A percentile compares a stretch with the other conserved stretches of the same genome.
Conservation (phyloP, 2,888 invertebrate species). For the Campaea margaritaria region DNA sequence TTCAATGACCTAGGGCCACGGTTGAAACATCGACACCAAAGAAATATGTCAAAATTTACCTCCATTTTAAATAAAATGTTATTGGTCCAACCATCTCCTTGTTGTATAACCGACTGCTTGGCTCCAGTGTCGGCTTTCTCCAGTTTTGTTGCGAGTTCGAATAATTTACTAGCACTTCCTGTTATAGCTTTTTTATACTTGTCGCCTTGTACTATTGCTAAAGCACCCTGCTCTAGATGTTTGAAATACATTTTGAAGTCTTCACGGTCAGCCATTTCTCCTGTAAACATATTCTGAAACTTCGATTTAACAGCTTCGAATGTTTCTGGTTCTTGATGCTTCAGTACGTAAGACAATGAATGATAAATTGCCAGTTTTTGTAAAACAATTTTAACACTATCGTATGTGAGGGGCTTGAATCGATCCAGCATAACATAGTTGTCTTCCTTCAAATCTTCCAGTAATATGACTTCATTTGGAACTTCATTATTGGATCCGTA, state of each 20-base stretch:
- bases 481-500: conserved; percentile 27
- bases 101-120: conserved; percentile 46
- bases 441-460: conserved; percentile 56
- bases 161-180: conserved; percentile 33
- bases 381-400: conserved; percentile 50
- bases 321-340: conserved; percentile 49
- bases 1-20: too few relatives aligned
- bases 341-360: conserved; percentile 59
- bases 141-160: conserved; percentile 26
- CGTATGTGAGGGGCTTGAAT: conserved; percentile 49
- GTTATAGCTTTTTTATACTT: conserved; percentile 44
- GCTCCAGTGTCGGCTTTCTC: conserved; percentile 25
- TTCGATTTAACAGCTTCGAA: conserved; percentile 41
- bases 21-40: too few relatives aligned
- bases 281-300: conserved; percentile 42
- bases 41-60: conserved; percentile 1
- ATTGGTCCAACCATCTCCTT: conserved; percentile 54
- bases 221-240: conserved; percentile 35
- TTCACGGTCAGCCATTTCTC: background rate
- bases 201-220: conserved; percentile 43
- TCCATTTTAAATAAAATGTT: conserved; percentile 47
- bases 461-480: conserved; percentile 39
- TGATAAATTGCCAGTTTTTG: conserved; percentile 59
- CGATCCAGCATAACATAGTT: conserved; percentile 56
- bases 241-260: conserved; percentile 22